Evolutionary conservation across 2,113 vertebrate species (phyloP).

Genomic region (Nettapus auritus): DNA sequence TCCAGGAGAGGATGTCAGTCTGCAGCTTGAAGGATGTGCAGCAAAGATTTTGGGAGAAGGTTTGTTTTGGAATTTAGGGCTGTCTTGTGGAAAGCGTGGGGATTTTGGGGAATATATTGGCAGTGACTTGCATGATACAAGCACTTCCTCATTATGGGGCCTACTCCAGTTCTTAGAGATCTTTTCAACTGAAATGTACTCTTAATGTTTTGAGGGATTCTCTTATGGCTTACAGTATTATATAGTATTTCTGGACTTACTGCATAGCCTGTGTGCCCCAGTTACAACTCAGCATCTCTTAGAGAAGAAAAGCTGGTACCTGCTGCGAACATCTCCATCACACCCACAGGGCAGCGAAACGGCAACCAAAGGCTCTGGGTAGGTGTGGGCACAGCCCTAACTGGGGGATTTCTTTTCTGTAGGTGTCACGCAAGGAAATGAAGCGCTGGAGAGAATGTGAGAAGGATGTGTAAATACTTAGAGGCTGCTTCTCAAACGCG

Average conservation of each 20-base stretch:
- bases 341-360: background rate
- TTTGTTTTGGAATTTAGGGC: background rate
- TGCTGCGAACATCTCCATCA: background rate
- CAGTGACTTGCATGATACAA: background rate
- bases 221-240: background rate
- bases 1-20: background rate
- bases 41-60: background rate
- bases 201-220: background rate
- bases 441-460: background rate
- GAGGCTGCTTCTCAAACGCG: background rate
- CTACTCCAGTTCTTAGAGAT: background rate
- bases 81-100: background rate
- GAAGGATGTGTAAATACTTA: background rate
- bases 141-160: background rate
- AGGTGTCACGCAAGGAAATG: background rate
- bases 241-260: background rate
- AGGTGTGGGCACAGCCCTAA: background rate
- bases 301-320: background rate
- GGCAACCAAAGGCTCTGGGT: background rate
- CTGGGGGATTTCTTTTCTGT: background rate
- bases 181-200: rapidly evolving
- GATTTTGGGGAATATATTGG: background rate
- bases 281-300: background rate
- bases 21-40: background rate
- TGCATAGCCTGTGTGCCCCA: background rate